Evolutionary conservation across 1,140 invertebrate genomes (phyloP).

Genomic region (Bicyclus anynana): DNA sequence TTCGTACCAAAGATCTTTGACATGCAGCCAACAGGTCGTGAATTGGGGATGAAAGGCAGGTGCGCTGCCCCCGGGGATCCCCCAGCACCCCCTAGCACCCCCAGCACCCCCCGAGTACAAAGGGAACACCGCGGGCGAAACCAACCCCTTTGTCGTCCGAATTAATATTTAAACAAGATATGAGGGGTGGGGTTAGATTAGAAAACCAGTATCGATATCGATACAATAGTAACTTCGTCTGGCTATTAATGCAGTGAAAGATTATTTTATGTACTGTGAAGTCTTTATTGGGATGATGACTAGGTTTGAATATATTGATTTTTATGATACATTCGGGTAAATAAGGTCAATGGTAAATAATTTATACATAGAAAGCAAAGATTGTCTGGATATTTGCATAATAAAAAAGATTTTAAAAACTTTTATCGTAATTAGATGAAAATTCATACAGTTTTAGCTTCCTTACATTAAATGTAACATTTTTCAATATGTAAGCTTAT

Average conservation of each 20-base stretch:
- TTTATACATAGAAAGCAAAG: too few species aligned
- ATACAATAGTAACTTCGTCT: neutral
- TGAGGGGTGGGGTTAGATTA: conserved; percentile 4
- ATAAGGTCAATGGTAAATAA: too few species aligned
- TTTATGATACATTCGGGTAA: too few species aligned
- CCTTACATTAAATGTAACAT: too few species aligned
- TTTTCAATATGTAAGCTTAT: too few species aligned
- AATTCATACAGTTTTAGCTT: too few species aligned
- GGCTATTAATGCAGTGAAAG: neutral
- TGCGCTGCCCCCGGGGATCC: neutral
- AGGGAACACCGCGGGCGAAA: conserved; percentile 23
- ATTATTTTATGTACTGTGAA: too few species aligned
- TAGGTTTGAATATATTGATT: too few species aligned
- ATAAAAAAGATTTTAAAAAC: too few species aligned
- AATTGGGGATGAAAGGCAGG: conserved; percentile 4
- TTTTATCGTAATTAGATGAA: too few species aligned
- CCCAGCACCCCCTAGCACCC: conserved; percentile 3
- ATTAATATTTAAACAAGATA: conserved; percentile 40
- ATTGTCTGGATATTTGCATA: too few species aligned
- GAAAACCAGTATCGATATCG: conserved; percentile 18
- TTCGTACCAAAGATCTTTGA: neutral
- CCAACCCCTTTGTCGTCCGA: conserved; percentile 34
- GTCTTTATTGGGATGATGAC: too few species aligned
- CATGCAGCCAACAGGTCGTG: neutral
- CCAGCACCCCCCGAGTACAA: conserved; percentile 17